Base-by-base conservation (phyloP, 2,113 vertebrate species). In the Ranitomeya imitator region DNA sequence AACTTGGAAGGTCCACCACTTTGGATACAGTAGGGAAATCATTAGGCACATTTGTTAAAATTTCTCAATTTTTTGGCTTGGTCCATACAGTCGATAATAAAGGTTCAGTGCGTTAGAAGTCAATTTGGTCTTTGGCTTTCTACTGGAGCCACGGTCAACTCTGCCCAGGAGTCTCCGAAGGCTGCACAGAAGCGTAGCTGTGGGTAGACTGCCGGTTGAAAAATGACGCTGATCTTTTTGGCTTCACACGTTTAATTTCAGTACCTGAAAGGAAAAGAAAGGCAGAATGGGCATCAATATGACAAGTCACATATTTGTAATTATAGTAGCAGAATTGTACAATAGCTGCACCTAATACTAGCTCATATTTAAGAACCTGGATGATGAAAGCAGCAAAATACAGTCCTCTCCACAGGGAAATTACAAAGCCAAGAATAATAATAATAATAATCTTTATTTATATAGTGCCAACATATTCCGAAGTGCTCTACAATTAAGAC, bases 241-340 rank as follows among this genome's bases (percentile, higher is more conserved):
- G 97, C 55, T 97, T 98, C 89, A 98, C 94, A 6, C 96, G 95
- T 91, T 96, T 97, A 91, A 98, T 97, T 89, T 96, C 96, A 92
- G 96, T 96, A 4, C 97, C 97, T 98, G 91, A 15, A 83, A 77
- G 31, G 86, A 26, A 63, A 54, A 0, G 11, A 13, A 31, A 6
- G 21, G 45, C 15, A 60, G 18, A 60, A 51, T 45, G 15, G 0
- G 23, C 16, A 45, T 73, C 13, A 65, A n/a, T 8, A 65, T 65
- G 23, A 7, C 11, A 71, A 5, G n/a, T 26, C 26, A 23, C n/a
- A 71, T 71, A 26, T 26, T 13, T 71, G 6, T 11, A 67, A 11
- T 11, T n/a, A 71, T 1, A 26, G n/a, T 67, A 16, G 26, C 26
- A 15, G 26, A 37, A 37, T 37, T 37, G 5, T 18, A 74, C 71